A percentile compares a stretch with the other conserved stretches of the same genome.
Conservation (phyloP, 2,113 vertebrate species). For the Tapirus terrestris region DNA sequence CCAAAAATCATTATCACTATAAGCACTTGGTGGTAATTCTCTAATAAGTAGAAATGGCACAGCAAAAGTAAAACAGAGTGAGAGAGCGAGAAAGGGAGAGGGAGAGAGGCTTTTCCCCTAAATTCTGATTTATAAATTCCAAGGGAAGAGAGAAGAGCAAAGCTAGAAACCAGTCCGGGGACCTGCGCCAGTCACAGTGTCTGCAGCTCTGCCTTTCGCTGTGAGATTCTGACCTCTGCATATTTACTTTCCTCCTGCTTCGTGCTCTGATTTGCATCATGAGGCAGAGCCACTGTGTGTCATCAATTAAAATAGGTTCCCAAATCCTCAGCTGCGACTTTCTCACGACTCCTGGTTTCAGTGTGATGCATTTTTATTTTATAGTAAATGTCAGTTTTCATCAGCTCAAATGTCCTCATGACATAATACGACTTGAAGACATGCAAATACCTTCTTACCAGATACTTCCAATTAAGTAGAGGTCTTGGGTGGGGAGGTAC, state of each 20-base stretch:
- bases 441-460: conserved; percentile 85
- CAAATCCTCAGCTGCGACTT: conserved; percentile 66
- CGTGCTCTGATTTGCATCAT: conserved; percentile 74
- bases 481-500: conserved; percentile 33
- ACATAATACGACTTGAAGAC: conserved; percentile 86
- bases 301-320: conserved; percentile 77
- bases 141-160: conserved; percentile 47
- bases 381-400: conserved; percentile 85
- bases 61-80: not conserved
- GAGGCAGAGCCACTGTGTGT: conserved; percentile 75
- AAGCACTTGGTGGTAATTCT: not conserved
- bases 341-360: conserved; percentile 75
- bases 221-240: conserved; percentile 77
- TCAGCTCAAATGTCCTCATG: conserved; percentile 83
- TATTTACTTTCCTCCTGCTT: conserved; percentile 78
- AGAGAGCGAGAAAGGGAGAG: not conserved
- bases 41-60: not conserved
- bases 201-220: conserved; percentile 64
- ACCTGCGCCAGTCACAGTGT: conserved; percentile 30
- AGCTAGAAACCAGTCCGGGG: conserved; percentile 59
- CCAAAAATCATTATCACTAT: not conserved
- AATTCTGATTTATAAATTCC: conserved; percentile 44
- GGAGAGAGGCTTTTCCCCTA: not conserved
- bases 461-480: conserved; percentile 84
- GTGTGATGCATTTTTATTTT: conserved; percentile 79